Evolutionary conservation across 2,113 vertebrate genomes (phyloP).

Genomic region (Leucoraja erinaceus): DNA sequence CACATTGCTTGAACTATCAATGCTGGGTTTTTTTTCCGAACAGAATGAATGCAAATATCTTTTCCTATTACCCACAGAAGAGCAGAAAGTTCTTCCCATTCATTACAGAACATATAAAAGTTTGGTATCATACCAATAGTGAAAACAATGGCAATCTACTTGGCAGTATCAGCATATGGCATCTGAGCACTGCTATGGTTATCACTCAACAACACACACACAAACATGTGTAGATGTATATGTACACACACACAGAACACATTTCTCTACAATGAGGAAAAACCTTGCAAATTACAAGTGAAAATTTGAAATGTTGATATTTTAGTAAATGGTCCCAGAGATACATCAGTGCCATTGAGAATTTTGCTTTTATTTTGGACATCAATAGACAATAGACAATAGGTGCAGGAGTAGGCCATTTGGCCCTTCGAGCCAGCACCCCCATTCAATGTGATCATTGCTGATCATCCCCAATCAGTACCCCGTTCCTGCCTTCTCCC

Average conservation of each 20-base stretch:
- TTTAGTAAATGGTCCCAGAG: neutral
- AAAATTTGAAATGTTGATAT: neutral
- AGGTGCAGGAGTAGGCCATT: too few species aligned
- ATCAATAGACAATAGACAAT: neutral
- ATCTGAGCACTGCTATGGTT: too few species aligned
- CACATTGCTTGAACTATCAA: neutral
- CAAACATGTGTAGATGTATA: too few species aligned
- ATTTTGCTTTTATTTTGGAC: neutral
- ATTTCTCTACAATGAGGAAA: neutral
- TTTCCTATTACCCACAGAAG: neutral
- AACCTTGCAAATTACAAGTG: neutral
- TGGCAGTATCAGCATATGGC: neutral
- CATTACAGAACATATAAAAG: neutral
- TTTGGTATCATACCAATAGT: neutral
- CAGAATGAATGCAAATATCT: too few species aligned
- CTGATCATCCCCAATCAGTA: too few species aligned
- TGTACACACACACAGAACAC: too few species aligned
- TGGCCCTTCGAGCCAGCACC: too few species aligned
- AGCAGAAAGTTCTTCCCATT: neutral
- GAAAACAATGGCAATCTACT: neutral
- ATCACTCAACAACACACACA: too few species aligned
- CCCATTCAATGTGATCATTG: too few species aligned
- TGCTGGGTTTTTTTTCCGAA: neutral
- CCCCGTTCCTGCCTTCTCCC: too few species aligned
- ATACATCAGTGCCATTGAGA: neutral